A percentile compares a stretch with the other conserved stretches of the same genome.
Evolutionary conservation across 2,888 invertebrate species (phyloP).

Genomic region (Pyrrhosoma nymphula): DNA sequence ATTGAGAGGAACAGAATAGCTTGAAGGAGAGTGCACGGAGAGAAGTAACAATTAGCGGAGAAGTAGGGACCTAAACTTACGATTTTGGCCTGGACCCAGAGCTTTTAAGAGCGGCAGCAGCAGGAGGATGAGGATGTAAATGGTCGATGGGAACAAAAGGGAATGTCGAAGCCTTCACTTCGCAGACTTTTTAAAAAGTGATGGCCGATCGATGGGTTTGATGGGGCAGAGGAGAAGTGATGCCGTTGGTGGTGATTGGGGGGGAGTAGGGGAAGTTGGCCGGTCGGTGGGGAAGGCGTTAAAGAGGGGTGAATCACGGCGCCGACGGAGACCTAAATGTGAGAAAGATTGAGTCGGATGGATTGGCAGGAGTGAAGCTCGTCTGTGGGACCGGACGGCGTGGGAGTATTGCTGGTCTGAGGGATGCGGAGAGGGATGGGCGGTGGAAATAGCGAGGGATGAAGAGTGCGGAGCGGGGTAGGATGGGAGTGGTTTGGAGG

Average conservation of each 20-base stretch:
- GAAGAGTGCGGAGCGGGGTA: no score
- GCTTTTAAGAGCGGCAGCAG: neutral
- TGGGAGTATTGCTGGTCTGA: neutral
- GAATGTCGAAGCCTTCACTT: neutral
- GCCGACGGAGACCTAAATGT: conserved; percentile 25
- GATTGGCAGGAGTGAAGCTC: neutral
- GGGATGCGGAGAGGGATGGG: neutral
- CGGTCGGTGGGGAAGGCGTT: neutral
- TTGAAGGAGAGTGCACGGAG: neutral
- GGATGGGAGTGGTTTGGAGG: neutral
- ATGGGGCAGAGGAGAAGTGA: neutral
- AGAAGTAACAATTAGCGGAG: neutral
- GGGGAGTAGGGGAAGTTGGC: neutral
- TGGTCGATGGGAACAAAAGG: neutral
- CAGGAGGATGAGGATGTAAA: neutral
- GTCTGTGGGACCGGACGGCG: neutral
- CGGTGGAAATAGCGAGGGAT: neutral
- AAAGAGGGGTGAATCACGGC: conserved; percentile 43
- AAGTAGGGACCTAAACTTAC: neutral
- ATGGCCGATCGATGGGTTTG: neutral
- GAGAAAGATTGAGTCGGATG: conserved; percentile 57
- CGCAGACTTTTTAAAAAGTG: neutral
- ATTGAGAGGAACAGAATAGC: neutral
- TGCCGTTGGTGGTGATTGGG: neutral
- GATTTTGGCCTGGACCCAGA: neutral